A percentile compares a stretch with the other conserved stretches of the same genome.
Evolutionary conservation across 2,888 invertebrate genomes (phyloP).

Genomic region (Morpho achilles): DNA sequence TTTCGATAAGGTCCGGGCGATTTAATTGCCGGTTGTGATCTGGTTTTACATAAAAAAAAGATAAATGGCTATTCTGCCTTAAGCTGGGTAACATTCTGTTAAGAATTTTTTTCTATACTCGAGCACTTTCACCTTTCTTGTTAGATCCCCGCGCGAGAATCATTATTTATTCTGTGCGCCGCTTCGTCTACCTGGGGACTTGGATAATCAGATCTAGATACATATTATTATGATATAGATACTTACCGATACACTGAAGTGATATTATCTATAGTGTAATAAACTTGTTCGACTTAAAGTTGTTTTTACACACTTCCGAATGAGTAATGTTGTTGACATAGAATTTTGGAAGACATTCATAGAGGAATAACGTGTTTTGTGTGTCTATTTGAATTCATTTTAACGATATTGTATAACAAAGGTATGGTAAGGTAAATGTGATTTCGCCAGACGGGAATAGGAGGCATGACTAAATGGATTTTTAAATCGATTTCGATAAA

Average conservation of each 20-base stretch:
- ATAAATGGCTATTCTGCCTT: slow-evolving; percentile 70
- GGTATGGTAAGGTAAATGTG: slow-evolving; percentile 24
- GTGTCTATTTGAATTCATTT: neutral
- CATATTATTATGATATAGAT: slow-evolving; percentile 55
- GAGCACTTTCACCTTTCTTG: slow-evolving; percentile 70
- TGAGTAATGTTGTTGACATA: slow-evolving; percentile 10
- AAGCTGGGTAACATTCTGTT: slow-evolving; percentile 66
- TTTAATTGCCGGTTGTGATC: slow-evolving; percentile 79
- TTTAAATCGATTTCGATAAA: slow-evolving; percentile 74
- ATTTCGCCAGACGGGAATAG: slow-evolving; percentile 33
- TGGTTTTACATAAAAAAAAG: slow-evolving; percentile 78
- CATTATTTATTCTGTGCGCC: slow-evolving; percentile 60
- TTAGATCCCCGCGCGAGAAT: slow-evolving; percentile 43
- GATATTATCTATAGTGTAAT: slow-evolving; percentile 38
- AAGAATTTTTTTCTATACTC: slow-evolving; percentile 61
- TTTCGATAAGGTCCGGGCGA: slow-evolving; percentile 77
- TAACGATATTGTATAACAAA: slow-evolving; percentile 3
- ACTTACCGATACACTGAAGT: slow-evolving; percentile 38
- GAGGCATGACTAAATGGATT: slow-evolving; percentile 59
- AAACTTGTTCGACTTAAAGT: slow-evolving; percentile 33
- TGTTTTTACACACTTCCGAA: slow-evolving; percentile 20
- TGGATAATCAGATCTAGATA: slow-evolving; percentile 61
- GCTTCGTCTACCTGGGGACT: slow-evolving; percentile 47
- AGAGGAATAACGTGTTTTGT: slow-evolving; percentile 7
- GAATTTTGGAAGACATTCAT: slow-evolving; percentile 1